A percentile compares a stretch with the other conserved stretches of the same genome.
phyloP scores from a whole-genome alignment of 2,888 invertebrate genomes.

The Tiphia femorata region DNA sequence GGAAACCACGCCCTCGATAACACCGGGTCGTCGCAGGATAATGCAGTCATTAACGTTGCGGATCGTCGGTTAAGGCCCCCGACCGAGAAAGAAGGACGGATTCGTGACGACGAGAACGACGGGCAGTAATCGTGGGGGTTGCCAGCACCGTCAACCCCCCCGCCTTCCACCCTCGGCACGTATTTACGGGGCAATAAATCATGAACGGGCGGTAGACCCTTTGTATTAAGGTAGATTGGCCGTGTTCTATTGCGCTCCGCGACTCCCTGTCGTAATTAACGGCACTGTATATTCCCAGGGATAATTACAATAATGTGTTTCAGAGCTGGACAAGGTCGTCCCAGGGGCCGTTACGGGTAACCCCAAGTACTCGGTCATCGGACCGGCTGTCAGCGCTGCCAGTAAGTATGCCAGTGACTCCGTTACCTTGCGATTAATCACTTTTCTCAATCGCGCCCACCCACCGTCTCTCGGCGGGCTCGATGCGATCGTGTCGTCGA shows the following conservation, averaged over 20 bases:
- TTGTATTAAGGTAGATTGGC: slow-evolving; percentile 64
- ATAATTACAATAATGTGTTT: slow-evolving; percentile 69
- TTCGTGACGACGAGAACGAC: too few relatives aligned
- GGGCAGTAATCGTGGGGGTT: background rate
- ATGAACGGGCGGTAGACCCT: slow-evolving; percentile 51
- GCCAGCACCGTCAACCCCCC: background rate
- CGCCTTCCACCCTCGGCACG: slow-evolving; percentile 5
- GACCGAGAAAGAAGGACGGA: background rate
- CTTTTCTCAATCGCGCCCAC: slow-evolving; percentile 34
- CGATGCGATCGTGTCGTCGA: too few relatives aligned
- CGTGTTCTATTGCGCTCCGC: slow-evolving; percentile 54
- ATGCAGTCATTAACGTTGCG: background rate
- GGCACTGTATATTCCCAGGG: slow-evolving; percentile 64
- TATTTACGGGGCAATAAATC: slow-evolving; percentile 64
- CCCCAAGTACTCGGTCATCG: slow-evolving; percentile 72
- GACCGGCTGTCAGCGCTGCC: slow-evolving; percentile 82
- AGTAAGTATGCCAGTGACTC: slow-evolving; percentile 72
- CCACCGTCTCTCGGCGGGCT: too few relatives aligned
- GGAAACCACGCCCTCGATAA: too few relatives aligned
- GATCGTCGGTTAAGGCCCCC: background rate
- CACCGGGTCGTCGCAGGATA: too few relatives aligned
- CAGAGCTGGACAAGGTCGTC: slow-evolving; percentile 67
- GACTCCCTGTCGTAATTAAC: slow-evolving; percentile 55
- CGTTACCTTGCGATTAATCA: slow-evolving; percentile 38
- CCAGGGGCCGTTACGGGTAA: slow-evolving; percentile 65